Percentiles rank a stretch among this genome's conserved stretches.
phyloP scores from a whole-genome alignment of 2,113 vertebrate genomes.

The Noctilio leporinus region DNA sequence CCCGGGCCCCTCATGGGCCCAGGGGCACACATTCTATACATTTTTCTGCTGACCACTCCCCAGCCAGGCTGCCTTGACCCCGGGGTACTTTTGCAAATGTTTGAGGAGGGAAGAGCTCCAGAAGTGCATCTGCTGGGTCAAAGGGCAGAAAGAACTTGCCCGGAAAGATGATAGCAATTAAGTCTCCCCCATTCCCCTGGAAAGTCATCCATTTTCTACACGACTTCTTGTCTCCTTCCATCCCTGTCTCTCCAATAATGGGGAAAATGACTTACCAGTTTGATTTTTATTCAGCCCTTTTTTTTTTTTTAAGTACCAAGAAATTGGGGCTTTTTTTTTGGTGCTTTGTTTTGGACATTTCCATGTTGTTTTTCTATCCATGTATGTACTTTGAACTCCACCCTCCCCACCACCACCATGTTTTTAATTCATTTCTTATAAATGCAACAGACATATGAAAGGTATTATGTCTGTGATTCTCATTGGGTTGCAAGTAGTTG shows the following conservation, averaged over 20 bases:
- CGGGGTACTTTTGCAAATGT: background rate
- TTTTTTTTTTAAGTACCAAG: background rate
- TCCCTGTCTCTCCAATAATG: background rate
- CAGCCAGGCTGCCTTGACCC: background rate
- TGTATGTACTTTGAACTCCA: background rate
- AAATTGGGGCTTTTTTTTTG: background rate
- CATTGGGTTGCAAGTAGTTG: background rate
- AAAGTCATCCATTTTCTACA: background rate
- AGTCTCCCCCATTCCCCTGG: background rate
- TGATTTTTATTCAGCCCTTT: background rate
- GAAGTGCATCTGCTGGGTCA: background rate
- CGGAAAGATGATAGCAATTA: no score
- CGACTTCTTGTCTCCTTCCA: background rate
- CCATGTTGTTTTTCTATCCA: background rate
- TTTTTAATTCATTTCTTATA: background rate
- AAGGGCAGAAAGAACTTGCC: background rate
- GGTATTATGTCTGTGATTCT: background rate
- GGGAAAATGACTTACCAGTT: background rate
- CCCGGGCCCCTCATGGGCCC: background rate
- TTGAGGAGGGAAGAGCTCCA: accelerated
- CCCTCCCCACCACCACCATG: no score
- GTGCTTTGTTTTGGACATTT: background rate
- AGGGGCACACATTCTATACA: background rate
- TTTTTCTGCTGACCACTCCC: background rate
- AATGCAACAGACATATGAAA: background rate